These are phyloP conservation scores for Diarsia mendica DNA, from an alignment of 2,888 invertebrate species.

Conservation along the genomic window DNA sequence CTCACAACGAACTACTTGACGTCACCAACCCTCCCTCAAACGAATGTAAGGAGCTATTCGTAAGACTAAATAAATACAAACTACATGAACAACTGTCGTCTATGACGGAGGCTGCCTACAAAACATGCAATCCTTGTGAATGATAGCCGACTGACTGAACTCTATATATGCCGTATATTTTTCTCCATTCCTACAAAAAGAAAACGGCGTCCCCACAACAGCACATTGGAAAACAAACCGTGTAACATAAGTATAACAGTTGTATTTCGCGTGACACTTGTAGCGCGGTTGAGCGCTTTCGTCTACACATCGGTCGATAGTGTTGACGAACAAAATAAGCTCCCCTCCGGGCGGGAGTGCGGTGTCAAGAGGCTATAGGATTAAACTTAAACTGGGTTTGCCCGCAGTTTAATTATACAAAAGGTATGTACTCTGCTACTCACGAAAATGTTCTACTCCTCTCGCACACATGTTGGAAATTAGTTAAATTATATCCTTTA, in stretches of 20 bases:
- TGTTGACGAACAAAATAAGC: conserved; percentile 90
- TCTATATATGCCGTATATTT: conserved; percentile 81
- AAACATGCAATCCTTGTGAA: conserved; percentile 86
- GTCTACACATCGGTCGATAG: conserved; percentile 87
- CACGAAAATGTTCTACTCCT: conserved; percentile 81
- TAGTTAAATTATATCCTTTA: conserved; percentile 86
- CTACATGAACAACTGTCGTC: conserved; percentile 79
- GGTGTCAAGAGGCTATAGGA: conserved; percentile 90
- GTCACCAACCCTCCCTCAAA: conserved; percentile 66
- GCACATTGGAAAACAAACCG: conserved; percentile 79
- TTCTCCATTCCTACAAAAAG: conserved; percentile 77
- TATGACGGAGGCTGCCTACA: conserved; percentile 80
- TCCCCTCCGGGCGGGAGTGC: conserved; percentile 85
- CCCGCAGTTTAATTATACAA: conserved; percentile 90
- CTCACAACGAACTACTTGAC: conserved; percentile 69
- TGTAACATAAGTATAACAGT: conserved; percentile 77
- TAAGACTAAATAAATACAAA: conserved; percentile 81
- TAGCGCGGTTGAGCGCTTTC: conserved; percentile 81
- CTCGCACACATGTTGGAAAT: conserved; percentile 84
- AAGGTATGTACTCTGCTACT: conserved; percentile 85
- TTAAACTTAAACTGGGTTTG: conserved; percentile 90
- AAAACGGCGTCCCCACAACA: conserved; percentile 70
- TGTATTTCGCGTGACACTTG: conserved; percentile 81
- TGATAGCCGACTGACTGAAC: conserved; percentile 84
- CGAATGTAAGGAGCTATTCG: conserved; percentile 75